Percentiles rank a stretch among this genome's conserved stretches.
These are phyloP conservation scores for Circaetus gallicus DNA, from an alignment of 2,113 vertebrate genomes.

Conservation along the genomic window DNA sequence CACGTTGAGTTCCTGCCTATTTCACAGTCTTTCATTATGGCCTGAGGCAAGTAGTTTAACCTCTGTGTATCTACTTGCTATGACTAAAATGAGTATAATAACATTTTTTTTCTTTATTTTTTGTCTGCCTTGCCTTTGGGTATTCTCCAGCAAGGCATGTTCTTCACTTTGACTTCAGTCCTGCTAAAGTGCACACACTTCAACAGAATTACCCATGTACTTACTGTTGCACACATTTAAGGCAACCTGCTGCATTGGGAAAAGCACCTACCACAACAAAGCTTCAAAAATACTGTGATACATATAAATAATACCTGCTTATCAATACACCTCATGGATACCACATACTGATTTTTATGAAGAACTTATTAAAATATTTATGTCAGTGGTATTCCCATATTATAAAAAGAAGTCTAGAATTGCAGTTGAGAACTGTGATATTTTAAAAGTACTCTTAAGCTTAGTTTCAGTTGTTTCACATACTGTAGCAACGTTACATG, in stretches of 20 bases:
- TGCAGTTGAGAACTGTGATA: background rate
- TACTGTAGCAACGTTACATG: background rate
- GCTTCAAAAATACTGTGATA: background rate
- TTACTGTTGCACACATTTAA: background rate
- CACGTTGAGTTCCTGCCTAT: background rate
- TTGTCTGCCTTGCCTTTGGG: conserved; percentile 27
- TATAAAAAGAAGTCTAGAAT: background rate
- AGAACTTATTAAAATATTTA: background rate
- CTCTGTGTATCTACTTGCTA: conserved; percentile 13
- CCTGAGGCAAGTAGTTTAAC: conserved; percentile 26
- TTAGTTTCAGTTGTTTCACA: background rate
- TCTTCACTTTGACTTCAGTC: conserved; percentile 50
- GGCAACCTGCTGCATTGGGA: background rate
- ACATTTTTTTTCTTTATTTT: background rate
- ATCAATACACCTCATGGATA: background rate
- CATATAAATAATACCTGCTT: background rate
- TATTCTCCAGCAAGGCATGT: conserved; percentile 7
- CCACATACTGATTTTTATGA: background rate
- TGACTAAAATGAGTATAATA: conserved; percentile 33
- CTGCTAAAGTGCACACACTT: background rate
- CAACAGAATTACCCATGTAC: background rate
- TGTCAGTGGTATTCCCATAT: background rate
- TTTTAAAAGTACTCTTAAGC: background rate
- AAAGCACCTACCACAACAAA: background rate
- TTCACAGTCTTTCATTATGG: background rate